phyloP scores from a whole-genome alignment of 2,113 vertebrate species.

The Carassius gibelio region DNA sequence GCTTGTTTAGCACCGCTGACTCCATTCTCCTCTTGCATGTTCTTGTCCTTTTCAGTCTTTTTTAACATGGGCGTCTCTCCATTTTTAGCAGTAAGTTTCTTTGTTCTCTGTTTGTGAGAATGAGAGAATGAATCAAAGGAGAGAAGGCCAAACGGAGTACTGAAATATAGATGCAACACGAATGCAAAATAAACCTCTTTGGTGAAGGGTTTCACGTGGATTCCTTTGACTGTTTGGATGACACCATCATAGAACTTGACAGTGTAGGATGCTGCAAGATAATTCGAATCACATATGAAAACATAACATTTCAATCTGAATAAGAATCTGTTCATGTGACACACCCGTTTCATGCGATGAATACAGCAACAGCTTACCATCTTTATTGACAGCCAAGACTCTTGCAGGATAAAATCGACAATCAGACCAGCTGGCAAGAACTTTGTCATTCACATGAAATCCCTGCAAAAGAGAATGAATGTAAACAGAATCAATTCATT shows the following conservation, averaged over 20 bases:
- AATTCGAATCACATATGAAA: not conserved
- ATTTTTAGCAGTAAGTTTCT: conserved; percentile 64
- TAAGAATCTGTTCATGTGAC: not conserved
- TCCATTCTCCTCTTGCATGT: conserved; percentile 66
- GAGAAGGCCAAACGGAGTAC: not conserved
- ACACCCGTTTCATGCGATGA: not conserved
- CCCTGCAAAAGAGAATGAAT: conserved; percentile 78
- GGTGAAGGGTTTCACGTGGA: conserved; percentile 91
- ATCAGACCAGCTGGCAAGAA: conserved; percentile 96
- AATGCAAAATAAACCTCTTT: conserved; percentile 80
- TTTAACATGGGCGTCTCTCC: conserved; percentile 49
- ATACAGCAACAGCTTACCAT: conserved; percentile 79
- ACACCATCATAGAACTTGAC: conserved; percentile 98
- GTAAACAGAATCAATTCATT: not conserved
- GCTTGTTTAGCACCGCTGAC: conserved; percentile 65
- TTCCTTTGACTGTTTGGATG: conserved; percentile 94
- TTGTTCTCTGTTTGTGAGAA: conserved; percentile 56
- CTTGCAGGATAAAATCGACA: conserved; percentile 97
- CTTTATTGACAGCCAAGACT: conserved; percentile 92
- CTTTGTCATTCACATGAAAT: conserved; percentile 92
- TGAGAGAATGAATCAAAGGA: not conserved
- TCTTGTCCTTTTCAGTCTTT: conserved; percentile 66
- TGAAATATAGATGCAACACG: not conserved
- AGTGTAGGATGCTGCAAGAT: conserved; percentile 87
- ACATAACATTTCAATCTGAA: not conserved